Percentiles rank a stretch among this genome's conserved stretches.
These are phyloP conservation scores for Bombus difficillimus DNA, from an alignment of 1,140 invertebrate species.

Conservation along the genomic window DNA sequence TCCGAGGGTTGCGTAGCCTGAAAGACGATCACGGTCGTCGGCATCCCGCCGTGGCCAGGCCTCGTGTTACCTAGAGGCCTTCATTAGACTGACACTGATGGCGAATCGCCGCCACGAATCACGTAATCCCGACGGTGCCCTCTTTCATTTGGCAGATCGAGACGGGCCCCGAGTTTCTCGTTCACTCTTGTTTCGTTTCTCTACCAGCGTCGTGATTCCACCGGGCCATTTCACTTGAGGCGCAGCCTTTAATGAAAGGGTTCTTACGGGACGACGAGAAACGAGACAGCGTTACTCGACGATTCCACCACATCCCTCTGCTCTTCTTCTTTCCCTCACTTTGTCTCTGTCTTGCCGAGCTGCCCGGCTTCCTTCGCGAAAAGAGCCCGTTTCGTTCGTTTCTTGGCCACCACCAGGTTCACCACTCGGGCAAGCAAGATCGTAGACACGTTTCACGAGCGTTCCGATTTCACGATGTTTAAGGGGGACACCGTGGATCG, in stretches of 20 bases:
- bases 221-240: conserved; percentile 50
- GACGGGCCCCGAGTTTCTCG: conserved; percentile 3
- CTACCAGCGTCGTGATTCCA: conserved; percentile 29
- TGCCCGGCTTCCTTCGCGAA: too few species aligned
- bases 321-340: neutral
- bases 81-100: conserved; percentile 77
- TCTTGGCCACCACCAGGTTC: conserved; percentile 26
- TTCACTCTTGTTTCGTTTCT: conserved; percentile 35
- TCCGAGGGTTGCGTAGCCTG: conserved; percentile 56
- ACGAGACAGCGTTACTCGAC: neutral
- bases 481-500: neutral
- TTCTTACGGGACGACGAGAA: conserved; percentile 40
- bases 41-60: conserved; percentile 69
- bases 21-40: conserved; percentile 73
- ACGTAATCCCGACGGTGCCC: conserved; percentile 68
- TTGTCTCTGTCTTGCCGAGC: neutral
- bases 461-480: neutral
- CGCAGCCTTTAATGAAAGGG: conserved; percentile 61
- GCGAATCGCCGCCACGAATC: conserved; percentile 75
- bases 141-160: conserved; percentile 70
- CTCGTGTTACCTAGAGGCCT: conserved; percentile 73
- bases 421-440: neutral
- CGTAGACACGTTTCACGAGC: neutral
- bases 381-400: conserved; percentile 17
- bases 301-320: neutral